Percentiles rank a stretch among this genome's conserved stretches.
These are phyloP conservation scores for Neopipo cinnamomea DNA, from an alignment of 2,113 vertebrate species.

Conservation along the genomic window DNA sequence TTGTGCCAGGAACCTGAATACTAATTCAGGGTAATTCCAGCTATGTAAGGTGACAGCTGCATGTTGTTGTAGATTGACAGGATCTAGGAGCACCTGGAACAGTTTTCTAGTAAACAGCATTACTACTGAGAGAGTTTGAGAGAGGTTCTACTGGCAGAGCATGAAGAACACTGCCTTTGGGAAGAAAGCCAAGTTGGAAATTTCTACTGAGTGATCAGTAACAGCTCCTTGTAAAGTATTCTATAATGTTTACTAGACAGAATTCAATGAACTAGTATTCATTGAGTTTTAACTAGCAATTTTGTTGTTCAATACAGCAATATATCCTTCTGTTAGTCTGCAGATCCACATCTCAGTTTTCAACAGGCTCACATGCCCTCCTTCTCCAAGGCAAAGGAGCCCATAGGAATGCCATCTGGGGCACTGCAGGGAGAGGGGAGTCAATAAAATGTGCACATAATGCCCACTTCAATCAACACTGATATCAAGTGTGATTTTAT, in stretches of 20 bases:
- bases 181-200: neutral
- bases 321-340: neutral
- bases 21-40: neutral
- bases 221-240: neutral
- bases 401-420: neutral
- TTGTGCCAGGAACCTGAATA: neutral
- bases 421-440: neutral
- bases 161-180: neutral
- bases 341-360: neutral
- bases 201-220: neutral
- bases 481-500: neutral
- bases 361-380: rapidly evolving
- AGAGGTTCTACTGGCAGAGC: neutral
- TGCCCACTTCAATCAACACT: neutral
- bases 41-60: neutral
- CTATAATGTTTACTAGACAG: neutral
- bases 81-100: neutral
- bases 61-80: neutral
- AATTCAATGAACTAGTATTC: neutral
- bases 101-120: neutral
- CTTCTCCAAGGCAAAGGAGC: neutral
- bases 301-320: neutral
- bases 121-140: neutral
- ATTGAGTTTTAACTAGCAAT: neutral
- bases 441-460: neutral